phyloP scores from a whole-genome alignment of 1,140 invertebrate genomes.

The Aphelinus certus region DNA sequence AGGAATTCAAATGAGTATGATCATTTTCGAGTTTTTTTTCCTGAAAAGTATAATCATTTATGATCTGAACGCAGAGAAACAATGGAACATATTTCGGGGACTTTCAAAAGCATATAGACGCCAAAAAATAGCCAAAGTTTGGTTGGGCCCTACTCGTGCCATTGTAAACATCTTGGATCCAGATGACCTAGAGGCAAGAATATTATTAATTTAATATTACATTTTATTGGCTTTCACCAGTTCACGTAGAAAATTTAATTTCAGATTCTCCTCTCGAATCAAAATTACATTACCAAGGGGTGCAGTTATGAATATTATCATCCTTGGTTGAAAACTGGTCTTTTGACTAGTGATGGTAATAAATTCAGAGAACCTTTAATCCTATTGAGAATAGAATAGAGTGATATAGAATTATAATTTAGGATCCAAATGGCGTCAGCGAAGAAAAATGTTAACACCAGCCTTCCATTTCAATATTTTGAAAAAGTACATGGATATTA shows the following conservation, averaged over 20 bases:
- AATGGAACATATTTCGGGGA: slow-evolving; percentile 25
- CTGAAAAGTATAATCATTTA: too few species aligned
- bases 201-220: not conserved
- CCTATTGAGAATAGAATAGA: not conserved
- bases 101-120: slow-evolving; percentile 41
- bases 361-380: not conserved
- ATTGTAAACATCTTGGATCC: slow-evolving; percentile 44
- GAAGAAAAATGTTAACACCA: slow-evolving; percentile 60
- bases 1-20: too few species aligned
- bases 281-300: slow-evolving; percentile 71
- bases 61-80: slow-evolving; percentile 30
- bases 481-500: too few species aligned
- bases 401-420: slow-evolving; percentile 18
- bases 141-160: slow-evolving; percentile 6
- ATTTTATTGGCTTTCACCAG: not conserved
- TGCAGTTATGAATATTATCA: slow-evolving; percentile 67
- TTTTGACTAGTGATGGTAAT: slow-evolving; percentile 67
- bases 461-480: too few species aligned
- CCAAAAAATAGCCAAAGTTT: slow-evolving; percentile 39
- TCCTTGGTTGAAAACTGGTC: slow-evolving; percentile 74
- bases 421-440: slow-evolving; percentile 81
- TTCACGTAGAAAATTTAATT: not conserved
- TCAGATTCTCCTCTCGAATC: slow-evolving; percentile 48
- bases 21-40: too few species aligned
- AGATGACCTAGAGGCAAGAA: slow-evolving; percentile 47